A percentile compares a stretch with the other conserved stretches of the same genome.
Conservation (phyloP, 2,888 invertebrate genomes). For the Agrochola macilenta region DNA sequence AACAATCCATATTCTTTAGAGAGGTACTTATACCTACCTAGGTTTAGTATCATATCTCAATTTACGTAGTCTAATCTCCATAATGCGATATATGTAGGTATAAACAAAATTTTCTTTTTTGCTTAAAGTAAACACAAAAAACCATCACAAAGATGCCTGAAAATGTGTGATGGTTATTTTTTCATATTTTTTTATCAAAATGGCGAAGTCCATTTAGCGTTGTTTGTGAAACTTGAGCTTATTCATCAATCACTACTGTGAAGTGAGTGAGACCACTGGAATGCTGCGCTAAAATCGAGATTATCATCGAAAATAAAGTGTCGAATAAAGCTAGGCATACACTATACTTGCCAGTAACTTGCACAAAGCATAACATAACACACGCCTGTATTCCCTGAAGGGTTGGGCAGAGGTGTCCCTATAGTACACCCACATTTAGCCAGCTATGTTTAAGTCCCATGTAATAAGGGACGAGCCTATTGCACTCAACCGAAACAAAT, state of each 20-base stretch:
- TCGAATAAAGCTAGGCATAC: neutral
- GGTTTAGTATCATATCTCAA: conserved; percentile 18
- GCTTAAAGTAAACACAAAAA: conserved; percentile 22
- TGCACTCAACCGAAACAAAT: no score
- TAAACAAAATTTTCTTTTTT: conserved; percentile 18
- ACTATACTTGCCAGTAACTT: neutral
- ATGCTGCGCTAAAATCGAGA: conserved; percentile 6
- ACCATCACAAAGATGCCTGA: conserved; percentile 9
- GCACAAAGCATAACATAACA: neutral
- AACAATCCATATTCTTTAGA: neutral
- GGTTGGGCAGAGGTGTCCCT: no score
- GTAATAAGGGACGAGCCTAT: no score
- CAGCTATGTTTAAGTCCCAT: no score
- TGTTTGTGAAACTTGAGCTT: conserved; percentile 43
- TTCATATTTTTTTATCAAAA: conserved; percentile 25
- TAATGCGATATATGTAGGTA: conserved; percentile 8
- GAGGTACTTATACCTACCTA: neutral
- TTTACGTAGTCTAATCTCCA: conserved; percentile 15
- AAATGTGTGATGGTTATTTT: conserved; percentile 19
- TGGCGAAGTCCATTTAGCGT: conserved; percentile 30
- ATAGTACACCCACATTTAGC: no score
- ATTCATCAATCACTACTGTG: conserved; percentile 49
- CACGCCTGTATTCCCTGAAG: neutral
- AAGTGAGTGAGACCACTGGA: conserved; percentile 23
- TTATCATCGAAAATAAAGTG: neutral